phyloP scores from a whole-genome alignment of 1,140 invertebrate species.

The Psix sp. region DNA sequence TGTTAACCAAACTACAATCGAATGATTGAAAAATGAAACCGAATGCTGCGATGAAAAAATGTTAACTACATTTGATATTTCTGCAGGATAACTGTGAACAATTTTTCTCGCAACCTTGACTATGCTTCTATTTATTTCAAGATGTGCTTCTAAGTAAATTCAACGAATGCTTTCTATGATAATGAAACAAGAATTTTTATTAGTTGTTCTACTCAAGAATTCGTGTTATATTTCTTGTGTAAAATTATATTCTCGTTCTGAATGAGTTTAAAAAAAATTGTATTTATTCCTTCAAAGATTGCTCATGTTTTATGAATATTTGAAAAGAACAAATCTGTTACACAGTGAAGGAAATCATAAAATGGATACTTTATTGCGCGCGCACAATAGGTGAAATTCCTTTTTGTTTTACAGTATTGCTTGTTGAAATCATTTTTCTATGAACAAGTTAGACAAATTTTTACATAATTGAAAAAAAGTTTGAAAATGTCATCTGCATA shows the following conservation, averaged over 20 bases:
- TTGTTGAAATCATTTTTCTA: no score
- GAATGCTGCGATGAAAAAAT: background rate
- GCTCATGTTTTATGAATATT: constrained; percentile 3
- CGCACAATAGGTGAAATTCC: background rate
- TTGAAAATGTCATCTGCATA: no score
- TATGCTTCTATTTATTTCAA: no score
- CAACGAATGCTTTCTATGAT: background rate
- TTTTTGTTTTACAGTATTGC: constrained; percentile 24
- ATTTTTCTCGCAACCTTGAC: no score
- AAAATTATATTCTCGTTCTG: background rate
- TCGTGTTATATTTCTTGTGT: background rate
- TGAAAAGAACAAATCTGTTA: constrained; percentile 16
- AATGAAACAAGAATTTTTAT: constrained; percentile 6
- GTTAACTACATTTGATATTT: no score
- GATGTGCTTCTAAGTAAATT: no score
- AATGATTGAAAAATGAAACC: constrained; percentile 1
- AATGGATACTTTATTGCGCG: constrained; percentile 19
- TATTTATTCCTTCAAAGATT: background rate
- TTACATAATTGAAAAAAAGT: no score
- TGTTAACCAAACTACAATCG: background rate
- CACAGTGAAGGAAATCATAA: constrained; percentile 17
- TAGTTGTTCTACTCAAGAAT: constrained; percentile 3
- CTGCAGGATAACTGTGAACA: no score
- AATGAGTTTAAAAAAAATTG: background rate
- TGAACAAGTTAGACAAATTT: no score